Percentiles rank a stretch among this genome's conserved stretches.
Evolutionary conservation across 2,797 vertebrate species (phyloP).

Genomic region (Coranthus polyacanthus): DNA sequence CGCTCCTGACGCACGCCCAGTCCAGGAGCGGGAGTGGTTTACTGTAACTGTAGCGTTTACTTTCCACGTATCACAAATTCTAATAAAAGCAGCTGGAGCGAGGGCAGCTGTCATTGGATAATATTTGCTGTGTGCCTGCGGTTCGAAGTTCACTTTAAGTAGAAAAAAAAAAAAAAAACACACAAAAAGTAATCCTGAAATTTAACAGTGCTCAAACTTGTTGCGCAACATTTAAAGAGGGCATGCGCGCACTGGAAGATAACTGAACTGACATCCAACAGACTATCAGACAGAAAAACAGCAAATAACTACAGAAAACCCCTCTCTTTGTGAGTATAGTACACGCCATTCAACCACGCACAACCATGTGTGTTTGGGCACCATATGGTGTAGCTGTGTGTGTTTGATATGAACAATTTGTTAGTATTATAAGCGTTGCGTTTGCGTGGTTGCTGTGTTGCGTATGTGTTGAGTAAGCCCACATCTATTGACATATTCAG

Average conservation of each 20-base stretch:
- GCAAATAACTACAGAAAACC: not conserved
- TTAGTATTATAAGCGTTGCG: constrained; percentile 37
- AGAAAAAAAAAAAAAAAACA: not conserved
- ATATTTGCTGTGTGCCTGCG: not conserved
- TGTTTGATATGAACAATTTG: constrained; percentile 1
- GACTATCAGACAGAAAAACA: not conserved
- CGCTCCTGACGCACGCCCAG: constrained; percentile 73
- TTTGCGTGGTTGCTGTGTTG: not conserved
- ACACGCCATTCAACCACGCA: not conserved
- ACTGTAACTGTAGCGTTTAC: constrained; percentile 32
- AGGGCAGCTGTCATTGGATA: not conserved
- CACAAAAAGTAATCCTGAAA: not conserved
- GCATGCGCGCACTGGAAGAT: not conserved
- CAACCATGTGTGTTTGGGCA: not conserved
- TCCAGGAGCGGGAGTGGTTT: constrained; percentile 75
- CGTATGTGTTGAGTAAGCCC: constrained; percentile 2
- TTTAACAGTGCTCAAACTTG: not conserved
- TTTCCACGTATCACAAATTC: constrained; percentile 16
- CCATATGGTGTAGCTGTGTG: not conserved
- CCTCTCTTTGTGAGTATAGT: not conserved
- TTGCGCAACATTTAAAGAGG: constrained; percentile 7
- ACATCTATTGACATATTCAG: constrained; percentile 23
- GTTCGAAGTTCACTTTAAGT: not conserved
- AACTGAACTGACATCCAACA: not conserved
- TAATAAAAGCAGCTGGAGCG: constrained; percentile 5